Conservation (phyloP, 2,113 vertebrate genomes). For the Seriola dumerili region DNA sequence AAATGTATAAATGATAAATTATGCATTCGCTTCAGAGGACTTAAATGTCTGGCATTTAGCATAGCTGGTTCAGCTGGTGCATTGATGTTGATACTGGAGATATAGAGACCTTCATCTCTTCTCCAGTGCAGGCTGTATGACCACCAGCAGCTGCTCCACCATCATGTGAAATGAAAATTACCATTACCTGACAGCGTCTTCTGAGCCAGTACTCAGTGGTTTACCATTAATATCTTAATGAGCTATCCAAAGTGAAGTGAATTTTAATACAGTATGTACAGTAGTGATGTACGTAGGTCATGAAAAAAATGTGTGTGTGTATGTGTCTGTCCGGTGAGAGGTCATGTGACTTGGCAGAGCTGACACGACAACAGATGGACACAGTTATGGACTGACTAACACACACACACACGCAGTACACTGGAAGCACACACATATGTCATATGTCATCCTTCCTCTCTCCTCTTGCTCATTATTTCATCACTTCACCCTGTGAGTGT, state of each 20-base stretch:
- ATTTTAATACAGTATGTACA: background rate
- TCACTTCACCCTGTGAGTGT: constrained; percentile 61
- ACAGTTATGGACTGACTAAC: constrained; percentile 60
- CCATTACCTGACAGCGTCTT: background rate
- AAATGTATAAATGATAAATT: background rate
- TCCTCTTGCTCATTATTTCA: constrained; percentile 66
- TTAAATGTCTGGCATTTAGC: background rate
- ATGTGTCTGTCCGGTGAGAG: constrained; percentile 37
- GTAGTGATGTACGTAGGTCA: constrained; percentile 21
- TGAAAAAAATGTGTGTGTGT: background rate
- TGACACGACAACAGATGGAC: constrained; percentile 64
- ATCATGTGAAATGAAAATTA: background rate
- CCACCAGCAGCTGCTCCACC: constrained; percentile 16
- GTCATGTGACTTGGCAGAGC: constrained; percentile 63
- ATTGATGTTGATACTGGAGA: background rate
- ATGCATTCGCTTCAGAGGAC: background rate
- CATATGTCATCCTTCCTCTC: constrained; percentile 59
- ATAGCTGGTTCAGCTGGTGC: constrained; percentile 10
- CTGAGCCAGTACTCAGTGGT: background rate
- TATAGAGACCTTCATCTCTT: constrained; percentile 11
- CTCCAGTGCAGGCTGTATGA: too few relatives aligned
- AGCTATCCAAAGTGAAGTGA: background rate
- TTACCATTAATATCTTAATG: constrained; percentile 22
- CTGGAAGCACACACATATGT: constrained; percentile 39
- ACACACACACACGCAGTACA: constrained; percentile 40